These are phyloP conservation scores for Lucilia sericata DNA, from an alignment of 1,140 invertebrate species.

Conservation along the genomic window DNA sequence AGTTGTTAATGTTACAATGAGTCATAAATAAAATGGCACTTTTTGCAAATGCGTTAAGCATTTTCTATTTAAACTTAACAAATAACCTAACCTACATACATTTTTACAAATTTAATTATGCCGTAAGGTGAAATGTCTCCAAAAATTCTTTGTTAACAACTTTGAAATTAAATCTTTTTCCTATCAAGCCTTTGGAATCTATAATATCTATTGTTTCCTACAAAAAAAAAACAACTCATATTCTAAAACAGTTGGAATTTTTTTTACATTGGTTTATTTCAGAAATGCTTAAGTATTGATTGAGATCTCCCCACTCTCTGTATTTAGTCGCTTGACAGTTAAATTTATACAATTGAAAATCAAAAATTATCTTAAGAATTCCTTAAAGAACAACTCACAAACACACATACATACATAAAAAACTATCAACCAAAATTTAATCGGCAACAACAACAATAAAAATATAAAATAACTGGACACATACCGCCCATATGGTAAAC, in stretches of 20 bases:
- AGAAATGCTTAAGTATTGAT: not conserved
- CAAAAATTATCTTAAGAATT: constrained; percentile 33
- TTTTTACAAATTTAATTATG: too few relatives aligned
- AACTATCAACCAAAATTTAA: not conserved
- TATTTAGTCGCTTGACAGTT: constrained; percentile 19
- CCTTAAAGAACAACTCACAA: not conserved
- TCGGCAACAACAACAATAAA: not conserved
- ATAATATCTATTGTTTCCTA: not conserved
- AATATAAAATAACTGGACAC: constrained; percentile 40
- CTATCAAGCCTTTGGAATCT: not conserved
- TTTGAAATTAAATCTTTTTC: not conserved
- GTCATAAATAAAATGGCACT: too few relatives aligned
- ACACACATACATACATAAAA: not conserved
- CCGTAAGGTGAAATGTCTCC: too few relatives aligned
- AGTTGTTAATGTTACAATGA: too few relatives aligned
- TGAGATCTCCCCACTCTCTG: constrained; percentile 9
- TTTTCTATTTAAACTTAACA: too few relatives aligned
- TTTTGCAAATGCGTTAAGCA: too few relatives aligned
- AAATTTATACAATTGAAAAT: constrained; percentile 29
- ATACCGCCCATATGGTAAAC: constrained; percentile 42
- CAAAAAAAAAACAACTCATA: not conserved
- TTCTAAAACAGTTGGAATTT: not conserved
- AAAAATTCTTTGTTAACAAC: not conserved
- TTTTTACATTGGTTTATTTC: not conserved
- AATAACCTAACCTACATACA: too few relatives aligned